Evolutionary conservation across 2,797 vertebrate species (phyloP), one percentile per base, ranked within the genome.

Genomic region (Lepus oiostolus): DNA sequence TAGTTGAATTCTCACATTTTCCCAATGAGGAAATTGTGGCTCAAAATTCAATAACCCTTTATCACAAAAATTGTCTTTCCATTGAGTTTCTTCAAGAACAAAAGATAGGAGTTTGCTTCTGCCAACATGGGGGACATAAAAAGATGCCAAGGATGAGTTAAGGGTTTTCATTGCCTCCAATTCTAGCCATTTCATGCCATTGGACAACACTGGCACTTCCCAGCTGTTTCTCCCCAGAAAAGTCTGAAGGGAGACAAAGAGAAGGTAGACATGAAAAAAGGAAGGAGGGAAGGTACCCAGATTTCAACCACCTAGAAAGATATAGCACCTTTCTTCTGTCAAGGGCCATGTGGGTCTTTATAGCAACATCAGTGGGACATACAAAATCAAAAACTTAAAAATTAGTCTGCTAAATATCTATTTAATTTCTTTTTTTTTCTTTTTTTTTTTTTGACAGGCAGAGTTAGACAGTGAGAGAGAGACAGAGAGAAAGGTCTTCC

Each of bases 41-140:
- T 86, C 17, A 21, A 52, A 94, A 84, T 84, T 91, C 89, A 95
- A 90, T 42, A 92, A 30, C 32, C 32, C 7, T 10, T 88, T 75
- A 81, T 52, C 9, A 65, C 88, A 90, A 89, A 88, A 63, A 35
- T 17, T 79, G 22, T 58, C 81, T 94, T 91, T 65, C 54, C n/a
- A 47, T 52, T 91, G 77, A 71, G 19, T 62, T 52, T 87, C 68
- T 79, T 71, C 16, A 24, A 58, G 54, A 58, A 58, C 28, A 82
- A 47, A 30, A 7, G 5, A 26, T 22, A 54, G 7, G 47, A 79
- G 38, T 35, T 88, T 35, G 26, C 38, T n/a, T 8, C 21, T 38
- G 19, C 67, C 5, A 7, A 38, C 12, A 1, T 26, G 75, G 21
- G 60, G 26, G 21, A 24, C 32, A 32, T 13, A 32, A 11, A 2